phyloP scores from a whole-genome alignment of 2,888 invertebrate species.

The Sesamia inferens region DNA sequence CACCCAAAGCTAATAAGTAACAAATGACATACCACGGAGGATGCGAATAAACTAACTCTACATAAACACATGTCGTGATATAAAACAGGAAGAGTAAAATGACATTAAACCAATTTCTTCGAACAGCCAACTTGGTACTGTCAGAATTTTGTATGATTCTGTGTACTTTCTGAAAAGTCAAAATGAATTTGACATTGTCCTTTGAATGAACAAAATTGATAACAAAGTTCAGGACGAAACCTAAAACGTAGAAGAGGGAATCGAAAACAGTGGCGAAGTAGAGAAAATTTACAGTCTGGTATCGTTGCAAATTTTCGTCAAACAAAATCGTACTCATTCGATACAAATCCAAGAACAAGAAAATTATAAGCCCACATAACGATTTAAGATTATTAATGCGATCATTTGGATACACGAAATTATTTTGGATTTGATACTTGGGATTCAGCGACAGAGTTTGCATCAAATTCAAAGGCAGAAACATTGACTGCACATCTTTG shows the following conservation, averaged over 20 bases:
- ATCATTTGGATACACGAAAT: slow-evolving; percentile 28
- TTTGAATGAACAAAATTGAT: slow-evolving; percentile 5
- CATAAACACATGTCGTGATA: neutral
- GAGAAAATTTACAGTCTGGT: slow-evolving; percentile 15
- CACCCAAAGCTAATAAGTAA: neutral
- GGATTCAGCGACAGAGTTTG: slow-evolving; percentile 25
- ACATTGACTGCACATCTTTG: slow-evolving; percentile 31
- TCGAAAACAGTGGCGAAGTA: slow-evolving; percentile 27
- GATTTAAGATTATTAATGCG: slow-evolving; percentile 6
- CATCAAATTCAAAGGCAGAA: slow-evolving; percentile 38
- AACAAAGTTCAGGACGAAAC: slow-evolving; percentile 30
- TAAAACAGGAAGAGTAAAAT: neutral
- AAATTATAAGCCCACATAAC: slow-evolving; percentile 13
- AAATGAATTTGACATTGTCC: slow-evolving; percentile 33
- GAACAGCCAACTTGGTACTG: neutral
- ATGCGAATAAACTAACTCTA: neutral
- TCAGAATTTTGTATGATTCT: slow-evolving; percentile 20
- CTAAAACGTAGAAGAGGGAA: slow-evolving; percentile 8
- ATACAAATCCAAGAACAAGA: neutral
- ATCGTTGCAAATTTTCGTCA: slow-evolving; percentile 12
- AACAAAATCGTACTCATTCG: neutral
- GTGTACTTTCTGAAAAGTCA: slow-evolving; percentile 46
- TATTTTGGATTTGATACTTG: slow-evolving; percentile 28
- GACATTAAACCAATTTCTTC: slow-evolving; percentile 27
- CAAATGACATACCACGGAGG: slow-evolving; percentile 6